Base-by-base conservation (phyloP, 2,888 invertebrate species). In the Zygothrica quintamaculata region DNA sequence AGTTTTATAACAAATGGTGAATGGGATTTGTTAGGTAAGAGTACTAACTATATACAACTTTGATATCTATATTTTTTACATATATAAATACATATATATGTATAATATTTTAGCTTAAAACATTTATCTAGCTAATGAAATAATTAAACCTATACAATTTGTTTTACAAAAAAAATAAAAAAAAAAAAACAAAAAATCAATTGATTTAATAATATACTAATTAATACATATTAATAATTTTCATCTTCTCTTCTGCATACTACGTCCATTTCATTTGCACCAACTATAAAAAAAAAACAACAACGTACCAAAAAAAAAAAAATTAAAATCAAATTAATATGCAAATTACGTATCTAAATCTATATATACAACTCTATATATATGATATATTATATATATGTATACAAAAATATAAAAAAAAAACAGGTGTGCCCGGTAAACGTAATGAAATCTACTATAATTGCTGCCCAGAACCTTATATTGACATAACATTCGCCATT, bases 1-100 rank as follows among this genome's bases (percentile, higher is more conserved):
- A 98, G 96, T 93, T 99, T 99, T 93, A 98, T 99, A 89, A 96
- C 97, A 77, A 99, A 99, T 92, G 99, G 99, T 89, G 99, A 99
- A 93, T 99, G 99, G 99, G 97, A 98, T 92, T 93, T 99, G 86
- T 94, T 99, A 92, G 98, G 99, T 98, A 93, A 93, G 93, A 90
- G 18, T 2, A 5, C 18, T 5, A 22, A n/a, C n/a, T n/a, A 22
- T 22, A 22, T 2, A 5, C 18, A 5, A 22, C n/a, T 22, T 22
- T 22, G 18, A 3, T 3, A 22, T 3, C 18, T 22, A 5, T 22
- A 22, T 2, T 5, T 22, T 2, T 22, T 22, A 22, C 2, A n/a
- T n/a, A n/a, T n/a, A n/a, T n/a, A n/a, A n/a, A n/a, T n/a, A n/a
- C n/a, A n/a, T n/a, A n/a, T n/a, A n/a, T n/a, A n/a, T n/a, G n/a